These are phyloP conservation scores for Jacana jacana DNA, from an alignment of 2,113 vertebrate genomes.

Conservation along the genomic window DNA sequence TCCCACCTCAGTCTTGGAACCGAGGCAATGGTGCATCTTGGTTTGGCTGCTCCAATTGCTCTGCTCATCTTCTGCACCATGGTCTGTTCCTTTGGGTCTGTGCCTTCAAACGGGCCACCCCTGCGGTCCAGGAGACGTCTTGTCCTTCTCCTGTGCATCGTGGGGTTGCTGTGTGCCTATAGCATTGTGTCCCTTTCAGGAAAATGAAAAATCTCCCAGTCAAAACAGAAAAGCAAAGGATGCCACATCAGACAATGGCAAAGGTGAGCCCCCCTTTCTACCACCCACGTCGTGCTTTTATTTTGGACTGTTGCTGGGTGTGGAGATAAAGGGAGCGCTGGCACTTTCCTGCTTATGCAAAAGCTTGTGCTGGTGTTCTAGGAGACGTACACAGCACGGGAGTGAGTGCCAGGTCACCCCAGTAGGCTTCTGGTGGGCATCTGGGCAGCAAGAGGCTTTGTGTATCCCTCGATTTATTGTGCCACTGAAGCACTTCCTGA, in stretches of 20 bases:
- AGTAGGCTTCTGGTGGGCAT: rapidly evolving
- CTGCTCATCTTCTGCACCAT: not conserved
- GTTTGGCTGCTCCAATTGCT: not conserved
- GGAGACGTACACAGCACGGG: not conserved
- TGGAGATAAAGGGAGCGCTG: rapidly evolving
- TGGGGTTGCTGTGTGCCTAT: not conserved
- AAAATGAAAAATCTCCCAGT: constrained; percentile 97
- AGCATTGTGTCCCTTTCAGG: constrained; percentile 70
- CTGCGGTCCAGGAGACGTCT: not conserved
- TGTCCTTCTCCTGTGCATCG: rapidly evolving
- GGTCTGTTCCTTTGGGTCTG: not conserved
- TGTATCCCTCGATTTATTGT: not conserved
- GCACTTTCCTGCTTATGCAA: not conserved
- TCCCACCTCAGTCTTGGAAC: not conserved
- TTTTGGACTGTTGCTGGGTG: not conserved
- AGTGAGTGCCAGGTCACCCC: not conserved
- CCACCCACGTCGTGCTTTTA: not conserved
- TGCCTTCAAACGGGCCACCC: not conserved
- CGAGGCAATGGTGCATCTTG: not conserved
- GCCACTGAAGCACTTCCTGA: not conserved
- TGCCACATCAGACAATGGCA: constrained; percentile 92
- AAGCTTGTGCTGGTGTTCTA: not conserved
- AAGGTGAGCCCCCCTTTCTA: constrained; percentile 79
- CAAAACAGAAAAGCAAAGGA: constrained; percentile 99
- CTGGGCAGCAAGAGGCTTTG: not conserved